A percentile compares a stretch with the other conserved stretches of the same genome.
These are phyloP conservation scores for Coracias cyanogaster DNA, from an alignment of 2,797 vertebrate genomes.

Conservation along the genomic window DNA sequence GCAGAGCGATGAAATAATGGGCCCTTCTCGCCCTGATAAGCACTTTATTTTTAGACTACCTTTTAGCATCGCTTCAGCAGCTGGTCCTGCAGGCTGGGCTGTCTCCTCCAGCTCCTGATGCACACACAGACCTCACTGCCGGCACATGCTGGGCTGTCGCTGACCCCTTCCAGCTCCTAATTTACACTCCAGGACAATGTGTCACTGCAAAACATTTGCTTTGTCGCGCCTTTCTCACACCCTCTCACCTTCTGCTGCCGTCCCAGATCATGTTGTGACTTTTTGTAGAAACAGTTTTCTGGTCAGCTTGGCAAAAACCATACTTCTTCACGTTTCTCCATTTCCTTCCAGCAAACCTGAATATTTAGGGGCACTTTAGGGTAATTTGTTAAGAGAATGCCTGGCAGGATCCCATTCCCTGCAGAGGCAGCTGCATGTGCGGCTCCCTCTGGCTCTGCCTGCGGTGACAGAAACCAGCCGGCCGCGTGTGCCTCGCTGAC, in stretches of 20 bases:
- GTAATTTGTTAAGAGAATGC: slow-evolving; percentile 12
- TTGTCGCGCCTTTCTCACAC: not conserved
- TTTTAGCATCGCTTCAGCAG: not conserved
- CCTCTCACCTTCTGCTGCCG: not conserved
- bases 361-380: not conserved
- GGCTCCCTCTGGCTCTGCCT: not conserved
- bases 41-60: slow-evolving; percentile 37
- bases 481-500: not conserved
- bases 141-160: not conserved
- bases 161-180: not conserved
- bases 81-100: slow-evolving; percentile 2
- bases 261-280: fast-evolving
- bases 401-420: not conserved
- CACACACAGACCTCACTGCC: not conserved
- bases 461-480: not conserved
- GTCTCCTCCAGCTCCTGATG: fast-evolving
- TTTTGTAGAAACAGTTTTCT: not conserved
- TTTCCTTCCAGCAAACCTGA: not conserved
- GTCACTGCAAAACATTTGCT: not conserved
- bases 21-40: not conserved
- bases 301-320: not conserved
- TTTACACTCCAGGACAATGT: not conserved
- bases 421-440: not conserved
- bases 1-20: not conserved
- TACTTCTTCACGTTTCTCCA: not conserved